These are phyloP conservation scores for Dasysyrphus albostriatus DNA, from an alignment of 2,888 invertebrate species.

Conservation along the genomic window DNA sequence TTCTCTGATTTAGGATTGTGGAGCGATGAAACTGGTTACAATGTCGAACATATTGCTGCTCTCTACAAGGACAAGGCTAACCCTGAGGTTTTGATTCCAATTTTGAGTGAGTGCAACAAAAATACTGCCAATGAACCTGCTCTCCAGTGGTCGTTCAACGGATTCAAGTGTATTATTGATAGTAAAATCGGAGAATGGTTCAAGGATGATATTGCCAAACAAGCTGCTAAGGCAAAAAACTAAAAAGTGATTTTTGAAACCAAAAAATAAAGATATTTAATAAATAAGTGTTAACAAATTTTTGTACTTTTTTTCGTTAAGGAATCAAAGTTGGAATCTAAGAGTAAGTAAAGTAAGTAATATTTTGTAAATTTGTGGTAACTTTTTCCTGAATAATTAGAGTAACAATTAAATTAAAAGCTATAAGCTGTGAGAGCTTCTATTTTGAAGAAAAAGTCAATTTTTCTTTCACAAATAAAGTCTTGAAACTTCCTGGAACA, in stretches of 20 bases:
- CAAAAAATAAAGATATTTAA: not conserved
- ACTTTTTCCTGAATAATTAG: no score
- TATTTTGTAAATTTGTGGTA: no score
- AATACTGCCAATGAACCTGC: constrained; percentile 71
- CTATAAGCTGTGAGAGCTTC: no score
- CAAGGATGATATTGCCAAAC: constrained; percentile 75
- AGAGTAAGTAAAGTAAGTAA: no score
- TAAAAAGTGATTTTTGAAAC: not conserved
- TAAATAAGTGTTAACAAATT: no score
- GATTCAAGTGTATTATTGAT: constrained; percentile 76
- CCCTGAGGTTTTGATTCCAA: constrained; percentile 73
- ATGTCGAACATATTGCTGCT: constrained; percentile 73
- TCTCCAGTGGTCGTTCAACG: constrained; percentile 73
- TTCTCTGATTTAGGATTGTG: constrained; percentile 76
- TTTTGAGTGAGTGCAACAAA: constrained; percentile 76
- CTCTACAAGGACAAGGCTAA: constrained; percentile 76
- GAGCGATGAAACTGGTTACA: constrained; percentile 74
- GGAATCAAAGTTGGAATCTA: no score
- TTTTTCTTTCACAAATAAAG: no score
- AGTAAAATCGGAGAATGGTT: constrained; percentile 77
- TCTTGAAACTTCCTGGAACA: no score
- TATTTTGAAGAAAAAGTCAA: no score
- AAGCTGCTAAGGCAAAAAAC: not conserved
- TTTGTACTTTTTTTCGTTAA: no score
- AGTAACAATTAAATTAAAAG: no score